Base-by-base conservation (phyloP, 2,113 vertebrate genomes). In the Odontophorus gujanensis region DNA sequence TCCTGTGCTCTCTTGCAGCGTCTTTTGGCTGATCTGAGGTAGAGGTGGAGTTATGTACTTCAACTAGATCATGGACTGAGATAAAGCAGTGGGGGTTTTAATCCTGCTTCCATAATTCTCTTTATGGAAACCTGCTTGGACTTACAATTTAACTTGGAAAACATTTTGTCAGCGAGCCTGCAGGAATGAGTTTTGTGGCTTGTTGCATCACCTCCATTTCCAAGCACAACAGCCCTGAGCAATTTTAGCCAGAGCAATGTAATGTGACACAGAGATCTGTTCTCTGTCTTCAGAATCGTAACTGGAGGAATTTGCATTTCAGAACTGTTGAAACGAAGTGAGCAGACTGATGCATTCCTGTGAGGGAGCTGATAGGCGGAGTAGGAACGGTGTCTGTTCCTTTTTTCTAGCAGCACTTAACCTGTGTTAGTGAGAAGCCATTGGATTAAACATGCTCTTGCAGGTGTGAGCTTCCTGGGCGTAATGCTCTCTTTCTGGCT, bases 111-210 rank as follows among this genome's bases (percentile, higher is more conserved):
- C 51, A 63, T 85, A 96, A 85, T 89, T 87, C 65, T 91, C 69
- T 65, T 25, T 57, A 80, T 77, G 92, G 76, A 91, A 95, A 86
- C 68, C 73, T 83, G 76, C 57, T 85, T 87, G 79, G 92, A 89
- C 65, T 95, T 93, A 68, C 6, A 74, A 74, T 95, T 92, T 90
- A 68, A 85, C 91, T 91, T 88, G 89, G 79, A 87, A 95, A 93
- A 74, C 0, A 4, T 61, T 75, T 94, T 85, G 89, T 87, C 81
- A 71, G 57, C 83, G 79, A 91, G 86, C 74, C 69, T 84, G 58
- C 48, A 75, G 85, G 92, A 93, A 84, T 86, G 81, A 84, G 81
- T 92, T 89, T 78, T 73, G 91, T 81, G 87, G 84, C 77, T 90
- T 63, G 45, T 90, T 7, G 2, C 61, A 76, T 87, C 62, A 13